Evolutionary conservation across 2,797 vertebrate genomes (phyloP).

Genomic region (Bradypodion ventrale): DNA sequence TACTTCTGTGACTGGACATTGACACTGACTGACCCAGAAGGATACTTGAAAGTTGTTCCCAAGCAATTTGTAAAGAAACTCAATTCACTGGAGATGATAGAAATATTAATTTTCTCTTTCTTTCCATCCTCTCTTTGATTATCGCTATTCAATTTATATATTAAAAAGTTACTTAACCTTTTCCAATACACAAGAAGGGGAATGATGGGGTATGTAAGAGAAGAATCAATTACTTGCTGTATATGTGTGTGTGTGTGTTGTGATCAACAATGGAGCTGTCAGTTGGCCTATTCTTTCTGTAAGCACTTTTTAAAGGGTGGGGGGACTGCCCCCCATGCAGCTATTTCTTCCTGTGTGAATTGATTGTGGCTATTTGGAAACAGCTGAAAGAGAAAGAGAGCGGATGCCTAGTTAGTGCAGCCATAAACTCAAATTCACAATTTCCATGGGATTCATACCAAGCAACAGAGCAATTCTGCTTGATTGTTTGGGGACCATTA

Average conservation of each 20-base stretch:
- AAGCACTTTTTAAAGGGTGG: background rate
- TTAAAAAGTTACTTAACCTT: background rate
- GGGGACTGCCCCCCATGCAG: background rate
- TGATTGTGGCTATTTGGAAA: background rate
- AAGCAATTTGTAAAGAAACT: constrained; percentile 39
- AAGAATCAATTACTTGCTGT: background rate
- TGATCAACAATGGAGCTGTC: background rate
- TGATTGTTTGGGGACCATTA: background rate
- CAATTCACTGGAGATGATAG: background rate
- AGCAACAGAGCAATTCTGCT: background rate
- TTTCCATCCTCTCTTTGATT: background rate
- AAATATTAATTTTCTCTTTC: constrained; percentile 16
- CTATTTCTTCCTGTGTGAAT: background rate
- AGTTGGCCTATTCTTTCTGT: background rate
- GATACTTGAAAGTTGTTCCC: constrained; percentile 23
- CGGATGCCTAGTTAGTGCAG: background rate
- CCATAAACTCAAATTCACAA: background rate
- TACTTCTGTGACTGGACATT: constrained; percentile 23
- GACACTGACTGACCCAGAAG: constrained; percentile 31
- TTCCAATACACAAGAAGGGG: background rate
- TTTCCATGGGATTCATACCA: background rate
- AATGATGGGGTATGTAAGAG: background rate
- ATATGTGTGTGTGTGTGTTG: background rate
- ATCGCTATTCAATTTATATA: background rate
- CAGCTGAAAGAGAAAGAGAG: background rate